Base-by-base conservation (phyloP, 2,113 vertebrate genomes). In the Neodon shergylaensis region DNA sequence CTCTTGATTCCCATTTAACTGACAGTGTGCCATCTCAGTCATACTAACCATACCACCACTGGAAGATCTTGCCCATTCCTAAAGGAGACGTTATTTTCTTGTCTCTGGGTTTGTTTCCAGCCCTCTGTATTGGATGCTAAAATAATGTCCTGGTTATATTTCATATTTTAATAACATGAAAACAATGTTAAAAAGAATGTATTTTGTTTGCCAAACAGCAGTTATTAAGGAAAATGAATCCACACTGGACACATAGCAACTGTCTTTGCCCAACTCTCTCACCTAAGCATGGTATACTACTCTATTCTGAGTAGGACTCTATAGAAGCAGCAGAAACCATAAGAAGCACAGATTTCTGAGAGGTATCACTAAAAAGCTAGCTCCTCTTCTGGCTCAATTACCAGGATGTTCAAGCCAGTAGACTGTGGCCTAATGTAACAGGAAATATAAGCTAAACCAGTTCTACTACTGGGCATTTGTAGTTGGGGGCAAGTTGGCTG, bases 211-310 rank as follows among this genome's bases (percentile, higher is more conserved):
- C 49, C 79, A 19, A 81, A 52, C 22, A 72, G 36, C 1, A 24
- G 88, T 78, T 39, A 39, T 39, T 82, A 31, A 73, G 70, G 74
- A 94, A 81, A 86, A 61, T 44, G 17, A 52, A n/a, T 73, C 31
- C 24, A 77, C 65, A 90, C 5, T 9, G 47, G 2, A 78, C 88
- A 77, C 52, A 33, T 16, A 42, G 11, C 6, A n/a, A 3, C 4
- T 22, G 11, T 79, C 36, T 91, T 24, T 31, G 28, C 31, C 11
- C 9, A 49, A 14, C 28, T 1, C 17, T 68, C 33, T n/a, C 0
- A n/a, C 7, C 49, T 92, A 19, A 77, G 0, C 54, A 6, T 3
- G 12, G 42, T 0, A 31, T n/a, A 33, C 8, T 33, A 16, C 14
- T 28, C 10, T 17, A 22, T n/a, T 31, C 44, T 84, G 52, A 47